A percentile compares a stretch with the other conserved stretches of the same genome.
phyloP scores from a whole-genome alignment of 2,113 vertebrate species.

The Protomyctophum bolini region DNA sequence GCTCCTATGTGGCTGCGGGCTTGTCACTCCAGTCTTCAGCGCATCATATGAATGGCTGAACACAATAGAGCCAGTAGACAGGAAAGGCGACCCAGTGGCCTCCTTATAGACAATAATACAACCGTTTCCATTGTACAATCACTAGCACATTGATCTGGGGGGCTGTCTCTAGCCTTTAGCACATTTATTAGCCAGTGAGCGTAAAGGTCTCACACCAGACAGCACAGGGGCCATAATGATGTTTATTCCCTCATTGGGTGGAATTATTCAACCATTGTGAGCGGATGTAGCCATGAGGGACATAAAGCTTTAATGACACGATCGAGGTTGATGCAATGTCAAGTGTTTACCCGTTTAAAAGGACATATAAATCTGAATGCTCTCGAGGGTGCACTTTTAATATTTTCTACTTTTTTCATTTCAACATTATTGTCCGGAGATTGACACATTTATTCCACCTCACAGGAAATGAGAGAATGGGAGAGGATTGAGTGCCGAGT shows the following conservation, averaged over 20 bases:
- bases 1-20: slow-evolving; percentile 42
- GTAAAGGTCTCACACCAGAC: slow-evolving; percentile 37
- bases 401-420: slow-evolving; percentile 14
- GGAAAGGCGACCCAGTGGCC: slow-evolving; percentile 67
- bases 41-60: slow-evolving; percentile 45
- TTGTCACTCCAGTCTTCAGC: slow-evolving; percentile 57
- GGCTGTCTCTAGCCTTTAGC: slow-evolving; percentile 50
- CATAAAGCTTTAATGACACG: slow-evolving; percentile 52
- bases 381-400: slow-evolving; percentile 53
- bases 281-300: slow-evolving; percentile 48
- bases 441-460: slow-evolving; percentile 26
- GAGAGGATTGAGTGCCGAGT: slow-evolving; percentile 34
- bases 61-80: slow-evolving; percentile 72
- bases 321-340: slow-evolving; percentile 63
- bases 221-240: slow-evolving; percentile 24
- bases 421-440: neutral
- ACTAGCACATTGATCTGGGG: slow-evolving; percentile 63
- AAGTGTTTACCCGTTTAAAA: slow-evolving; percentile 54
- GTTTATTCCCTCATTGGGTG: slow-evolving; percentile 48
- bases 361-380: slow-evolving; percentile 63
- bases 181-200: slow-evolving; percentile 62
- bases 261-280: slow-evolving; percentile 55
- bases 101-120: slow-evolving; percentile 64
- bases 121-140: slow-evolving; percentile 59
- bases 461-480: slow-evolving; percentile 25